phyloP scores from a whole-genome alignment of 2,113 vertebrate genomes.

The Dasyprocta punctata region DNA sequence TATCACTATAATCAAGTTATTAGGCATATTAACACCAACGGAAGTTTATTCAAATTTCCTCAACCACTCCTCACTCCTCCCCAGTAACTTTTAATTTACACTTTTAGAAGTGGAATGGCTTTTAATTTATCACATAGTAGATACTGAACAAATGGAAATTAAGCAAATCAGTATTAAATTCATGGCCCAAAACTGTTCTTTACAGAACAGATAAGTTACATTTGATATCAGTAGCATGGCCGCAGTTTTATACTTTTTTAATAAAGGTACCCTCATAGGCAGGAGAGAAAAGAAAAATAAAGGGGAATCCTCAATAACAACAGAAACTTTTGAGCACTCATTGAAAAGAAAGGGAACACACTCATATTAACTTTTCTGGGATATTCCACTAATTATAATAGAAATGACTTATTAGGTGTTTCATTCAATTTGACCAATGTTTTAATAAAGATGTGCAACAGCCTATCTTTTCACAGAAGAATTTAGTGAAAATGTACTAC shows the following conservation, averaged over 20 bases:
- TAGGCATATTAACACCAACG: background rate
- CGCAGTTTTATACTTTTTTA: background rate
- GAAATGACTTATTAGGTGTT: conserved; percentile 17
- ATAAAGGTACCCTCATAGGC: background rate
- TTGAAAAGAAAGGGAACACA: background rate
- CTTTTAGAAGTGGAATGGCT: background rate
- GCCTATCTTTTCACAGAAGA: conserved; percentile 51
- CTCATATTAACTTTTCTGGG: conserved; percentile 4
- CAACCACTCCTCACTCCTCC: background rate
- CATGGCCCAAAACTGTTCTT: background rate
- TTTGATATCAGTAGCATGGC: background rate
- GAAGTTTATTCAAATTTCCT: background rate
- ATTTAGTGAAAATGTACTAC: conserved; percentile 76
- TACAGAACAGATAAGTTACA: background rate
- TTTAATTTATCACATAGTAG: background rate
- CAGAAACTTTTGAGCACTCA: background rate
- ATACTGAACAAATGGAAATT: background rate
- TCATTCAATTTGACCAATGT: conserved; percentile 60
- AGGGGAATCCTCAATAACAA: background rate
- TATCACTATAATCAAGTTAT: background rate
- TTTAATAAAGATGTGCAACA: conserved; percentile 65
- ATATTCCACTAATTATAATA: background rate
- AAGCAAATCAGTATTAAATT: background rate
- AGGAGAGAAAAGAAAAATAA: background rate
- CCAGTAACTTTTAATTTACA: background rate